phyloP scores from a whole-genome alignment of 2,797 vertebrate species.

The Oryzias sinensis region DNA sequence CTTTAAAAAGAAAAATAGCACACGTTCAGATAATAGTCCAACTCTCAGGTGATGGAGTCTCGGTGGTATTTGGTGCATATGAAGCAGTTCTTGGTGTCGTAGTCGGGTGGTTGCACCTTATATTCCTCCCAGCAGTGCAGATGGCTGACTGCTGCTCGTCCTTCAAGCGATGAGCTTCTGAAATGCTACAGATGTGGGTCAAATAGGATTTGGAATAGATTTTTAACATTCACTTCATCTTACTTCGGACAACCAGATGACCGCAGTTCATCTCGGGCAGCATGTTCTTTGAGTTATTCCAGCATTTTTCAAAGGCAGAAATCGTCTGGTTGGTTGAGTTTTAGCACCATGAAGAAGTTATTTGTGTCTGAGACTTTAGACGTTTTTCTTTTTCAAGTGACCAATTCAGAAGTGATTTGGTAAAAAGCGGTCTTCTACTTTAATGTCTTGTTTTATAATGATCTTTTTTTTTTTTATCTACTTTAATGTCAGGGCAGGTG shows the following conservation, averaged over 20 bases:
- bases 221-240: slow-evolving; percentile 25
- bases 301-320: slow-evolving; percentile 34
- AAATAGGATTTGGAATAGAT: slow-evolving; percentile 30
- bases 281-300: slow-evolving; percentile 29
- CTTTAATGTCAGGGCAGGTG: slow-evolving; percentile 14
- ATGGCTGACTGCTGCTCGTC: slow-evolving; percentile 32
- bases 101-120: slow-evolving; percentile 23
- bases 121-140: slow-evolving; percentile 32
- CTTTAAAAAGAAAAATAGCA: background rate
- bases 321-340: slow-evolving; percentile 7
- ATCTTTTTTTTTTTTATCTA: slow-evolving; percentile 1
- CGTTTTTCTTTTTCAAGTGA: background rate
- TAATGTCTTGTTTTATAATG: slow-evolving; percentile 1
- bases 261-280: slow-evolving; percentile 16
- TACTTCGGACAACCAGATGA: slow-evolving; percentile 38
- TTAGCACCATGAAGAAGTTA: slow-evolving; percentile 5
- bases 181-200: slow-evolving; percentile 50
- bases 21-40: background rate
- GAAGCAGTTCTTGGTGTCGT: slow-evolving; percentile 5
- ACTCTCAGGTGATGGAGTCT: background rate
- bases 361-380: background rate
- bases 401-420: slow-evolving; percentile 2
- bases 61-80: slow-evolving; percentile 4
- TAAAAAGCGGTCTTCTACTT: slow-evolving; percentile 1
- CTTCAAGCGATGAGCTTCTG: slow-evolving; percentile 13